These are phyloP conservation scores for Aphaenogaster ashmeadi DNA, from an alignment of 1,140 invertebrate genomes.

Conservation along the genomic window DNA sequence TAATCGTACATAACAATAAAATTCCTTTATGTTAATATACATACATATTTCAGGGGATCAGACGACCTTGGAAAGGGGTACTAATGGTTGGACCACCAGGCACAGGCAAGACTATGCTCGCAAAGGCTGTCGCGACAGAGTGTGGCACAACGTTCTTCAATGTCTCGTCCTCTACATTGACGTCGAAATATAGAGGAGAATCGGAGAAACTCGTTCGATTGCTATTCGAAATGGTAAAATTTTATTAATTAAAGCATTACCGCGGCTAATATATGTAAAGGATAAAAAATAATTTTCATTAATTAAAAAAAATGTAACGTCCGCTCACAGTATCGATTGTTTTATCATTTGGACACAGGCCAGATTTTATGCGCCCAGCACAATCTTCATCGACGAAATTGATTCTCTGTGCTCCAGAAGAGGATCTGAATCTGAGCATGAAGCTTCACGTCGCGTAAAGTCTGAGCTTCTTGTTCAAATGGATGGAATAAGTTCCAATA, in stretches of 20 bases:
- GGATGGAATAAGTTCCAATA: conserved; percentile 97
- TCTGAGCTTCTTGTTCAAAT: conserved; percentile 99
- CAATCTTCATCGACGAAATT: conserved; percentile 99
- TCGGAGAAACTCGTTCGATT: conserved; percentile 99
- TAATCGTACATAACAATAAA: background rate
- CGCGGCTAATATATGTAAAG: too few species aligned
- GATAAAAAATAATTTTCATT: background rate
- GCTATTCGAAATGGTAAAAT: conserved; percentile 98
- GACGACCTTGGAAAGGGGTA: conserved; percentile 97
- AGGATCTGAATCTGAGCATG: conserved; percentile 99
- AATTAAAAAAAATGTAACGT: background rate
- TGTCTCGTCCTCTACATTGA: conserved; percentile 98
- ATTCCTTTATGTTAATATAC: conserved; percentile 1
- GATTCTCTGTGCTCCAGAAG: conserved; percentile 98
- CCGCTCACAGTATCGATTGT: conserved; percentile 11
- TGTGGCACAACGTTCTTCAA: conserved; percentile 99
- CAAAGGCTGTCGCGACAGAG: conserved; percentile 99
- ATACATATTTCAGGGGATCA: conserved; percentile 92
- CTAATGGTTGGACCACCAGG: conserved; percentile 99
- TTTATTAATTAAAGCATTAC: conserved; percentile 8
- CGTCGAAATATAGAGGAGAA: conserved; percentile 99
- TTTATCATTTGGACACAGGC: conserved; percentile 89
- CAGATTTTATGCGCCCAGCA: conserved; percentile 99
- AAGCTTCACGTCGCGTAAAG: conserved; percentile 98
- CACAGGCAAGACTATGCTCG: conserved; percentile 99